Conservation (phyloP, 2,113 vertebrate species). For the Etia nguti region DNA sequence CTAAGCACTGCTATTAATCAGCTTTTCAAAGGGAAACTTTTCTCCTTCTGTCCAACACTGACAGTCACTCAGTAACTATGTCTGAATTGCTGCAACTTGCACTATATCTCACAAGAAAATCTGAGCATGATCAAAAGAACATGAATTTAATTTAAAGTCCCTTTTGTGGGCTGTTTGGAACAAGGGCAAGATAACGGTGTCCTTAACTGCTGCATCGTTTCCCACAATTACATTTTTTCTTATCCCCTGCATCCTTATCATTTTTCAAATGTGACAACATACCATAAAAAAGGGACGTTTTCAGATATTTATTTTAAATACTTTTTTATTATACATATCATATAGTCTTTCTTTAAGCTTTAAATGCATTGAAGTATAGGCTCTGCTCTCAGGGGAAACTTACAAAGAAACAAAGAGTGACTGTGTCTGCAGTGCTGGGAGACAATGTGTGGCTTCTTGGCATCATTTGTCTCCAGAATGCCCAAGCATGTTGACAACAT, state of each 20-base stretch:
- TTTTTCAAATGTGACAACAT: neutral
- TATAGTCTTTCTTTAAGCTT: neutral
- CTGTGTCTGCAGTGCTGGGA: neutral
- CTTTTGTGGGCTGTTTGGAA: neutral
- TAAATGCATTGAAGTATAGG: neutral
- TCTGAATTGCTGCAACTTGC: neutral
- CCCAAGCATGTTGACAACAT: conserved; percentile 60
- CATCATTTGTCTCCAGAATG: conserved; percentile 55
- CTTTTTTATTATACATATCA: neutral
- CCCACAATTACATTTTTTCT: neutral
- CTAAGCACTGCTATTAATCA: neutral
- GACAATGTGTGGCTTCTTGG: conserved; percentile 31
- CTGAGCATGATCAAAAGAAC: conserved; percentile 23
- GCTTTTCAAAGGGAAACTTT: conserved; percentile 16
- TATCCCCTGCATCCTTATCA: neutral
- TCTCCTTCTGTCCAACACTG: neutral
- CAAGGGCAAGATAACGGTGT: conserved; percentile 8
- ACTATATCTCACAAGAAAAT: neutral
- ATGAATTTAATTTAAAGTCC: neutral
- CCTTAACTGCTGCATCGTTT: conserved; percentile 15
- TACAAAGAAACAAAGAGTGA: neutral
- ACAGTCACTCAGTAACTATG: neutral
- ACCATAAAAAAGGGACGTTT: neutral
- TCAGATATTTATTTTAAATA: neutral
- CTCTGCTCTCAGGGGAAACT: neutral